Evolutionary conservation across 2,113 vertebrate genomes (phyloP).

Genomic region (Alethe castanea): DNA sequence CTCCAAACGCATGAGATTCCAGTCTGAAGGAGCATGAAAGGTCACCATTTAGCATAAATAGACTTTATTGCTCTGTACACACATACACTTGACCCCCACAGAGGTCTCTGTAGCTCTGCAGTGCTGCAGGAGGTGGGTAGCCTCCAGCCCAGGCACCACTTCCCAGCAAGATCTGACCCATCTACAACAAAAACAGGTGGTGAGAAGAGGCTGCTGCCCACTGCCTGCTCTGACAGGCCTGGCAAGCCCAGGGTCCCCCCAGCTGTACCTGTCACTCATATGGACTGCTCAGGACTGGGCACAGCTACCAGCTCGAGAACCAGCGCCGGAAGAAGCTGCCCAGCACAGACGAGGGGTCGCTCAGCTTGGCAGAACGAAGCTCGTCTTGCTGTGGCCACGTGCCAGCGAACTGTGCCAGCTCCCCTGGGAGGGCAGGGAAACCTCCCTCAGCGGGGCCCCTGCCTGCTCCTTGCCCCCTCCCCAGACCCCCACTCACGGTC

Average conservation of each 20-base stretch:
- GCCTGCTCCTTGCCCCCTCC: fast-evolving
- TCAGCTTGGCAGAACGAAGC: not conserved
- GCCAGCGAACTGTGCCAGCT: not conserved
- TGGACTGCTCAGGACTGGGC: not conserved
- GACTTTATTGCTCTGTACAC: constrained; percentile 65
- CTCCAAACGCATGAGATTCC: fast-evolving
- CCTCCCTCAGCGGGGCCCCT: fast-evolving
- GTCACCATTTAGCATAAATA: constrained; percentile 60
- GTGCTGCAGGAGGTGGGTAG: not conserved
- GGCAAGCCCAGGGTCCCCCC: fast-evolving
- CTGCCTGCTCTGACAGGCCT: not conserved
- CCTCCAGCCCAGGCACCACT: not conserved
- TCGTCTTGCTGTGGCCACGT: not conserved
- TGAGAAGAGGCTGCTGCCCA: not conserved
- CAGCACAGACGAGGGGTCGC: constrained; percentile 20
- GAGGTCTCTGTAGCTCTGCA: not conserved
- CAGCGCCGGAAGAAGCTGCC: constrained; percentile 66
- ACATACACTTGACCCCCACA: not conserved
- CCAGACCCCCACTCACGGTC: not conserved
- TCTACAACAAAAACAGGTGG: not conserved
- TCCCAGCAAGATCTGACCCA: not conserved
- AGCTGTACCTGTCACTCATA: not conserved
- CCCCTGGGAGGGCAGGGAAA: not conserved
- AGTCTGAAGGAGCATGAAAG: not conserved
- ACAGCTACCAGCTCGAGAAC: constrained; percentile 63